phyloP scores from a whole-genome alignment of 2,888 invertebrate species.

The Machimus rusticus region DNA sequence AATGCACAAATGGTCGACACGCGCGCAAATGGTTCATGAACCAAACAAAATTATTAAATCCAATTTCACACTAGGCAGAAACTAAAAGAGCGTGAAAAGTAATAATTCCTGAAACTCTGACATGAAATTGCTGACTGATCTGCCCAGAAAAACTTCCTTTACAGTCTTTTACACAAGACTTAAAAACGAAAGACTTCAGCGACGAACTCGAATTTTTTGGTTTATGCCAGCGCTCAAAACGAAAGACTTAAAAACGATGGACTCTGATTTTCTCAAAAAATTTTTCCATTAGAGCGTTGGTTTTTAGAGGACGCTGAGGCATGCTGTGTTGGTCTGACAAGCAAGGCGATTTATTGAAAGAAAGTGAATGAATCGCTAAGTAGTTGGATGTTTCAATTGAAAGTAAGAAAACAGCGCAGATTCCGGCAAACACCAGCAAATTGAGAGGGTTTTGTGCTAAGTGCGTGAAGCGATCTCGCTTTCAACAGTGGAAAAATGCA shows the following conservation, averaged over 20 bases:
- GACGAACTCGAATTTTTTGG: neutral
- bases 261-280: neutral
- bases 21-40: neutral
- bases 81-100: slow-evolving; percentile 16
- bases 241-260: neutral
- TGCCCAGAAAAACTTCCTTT: neutral
- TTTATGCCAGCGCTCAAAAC: neutral
- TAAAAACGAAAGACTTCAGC: neutral
- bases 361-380: neutral
- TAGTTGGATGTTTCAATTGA: neutral
- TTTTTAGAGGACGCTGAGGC: neutral
- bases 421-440: neutral
- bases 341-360: neutral
- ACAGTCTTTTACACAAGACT: neutral
- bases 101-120: neutral
- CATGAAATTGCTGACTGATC: neutral
- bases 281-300: neutral
- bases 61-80: slow-evolving; percentile 15
- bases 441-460: neutral
- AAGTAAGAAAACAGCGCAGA: neutral
- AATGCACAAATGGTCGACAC: neutral
- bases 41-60: neutral
- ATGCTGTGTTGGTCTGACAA: neutral
- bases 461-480: neutral
- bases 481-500: neutral